Percentiles rank a stretch among this genome's conserved stretches.
phyloP scores from a whole-genome alignment of 2,797 vertebrate genomes.

The Lithobates sylvaticus region DNA sequence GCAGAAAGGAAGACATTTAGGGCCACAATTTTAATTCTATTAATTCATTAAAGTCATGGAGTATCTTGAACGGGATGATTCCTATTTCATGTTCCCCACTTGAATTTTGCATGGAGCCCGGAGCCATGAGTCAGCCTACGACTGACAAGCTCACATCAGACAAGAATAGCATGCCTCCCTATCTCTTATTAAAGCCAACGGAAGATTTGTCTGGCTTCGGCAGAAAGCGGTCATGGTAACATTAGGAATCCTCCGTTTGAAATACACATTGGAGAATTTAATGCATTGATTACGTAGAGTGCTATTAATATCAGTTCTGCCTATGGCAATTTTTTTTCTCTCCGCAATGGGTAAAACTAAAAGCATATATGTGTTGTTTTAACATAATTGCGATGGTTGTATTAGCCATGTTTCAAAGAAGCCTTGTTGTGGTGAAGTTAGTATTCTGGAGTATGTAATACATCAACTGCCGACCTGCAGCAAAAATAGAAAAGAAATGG shows the following conservation, averaged over 20 bases:
- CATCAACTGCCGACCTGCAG: too few relatives aligned
- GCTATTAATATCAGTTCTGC: conserved; percentile 83
- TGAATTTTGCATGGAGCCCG: conserved; percentile 49
- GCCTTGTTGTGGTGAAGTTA: too few relatives aligned
- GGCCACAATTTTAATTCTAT: conserved; percentile 47
- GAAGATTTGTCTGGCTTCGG: conserved; percentile 41
- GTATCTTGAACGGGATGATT: conserved; percentile 32
- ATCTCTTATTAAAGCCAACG: conserved; percentile 50
- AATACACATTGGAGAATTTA: conserved; percentile 77
- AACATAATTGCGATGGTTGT: conserved; percentile 73
- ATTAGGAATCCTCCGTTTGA: conserved; percentile 71
- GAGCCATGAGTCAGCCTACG: conserved; percentile 35
- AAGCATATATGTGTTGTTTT: conserved; percentile 69
- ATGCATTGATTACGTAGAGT: conserved; percentile 81
- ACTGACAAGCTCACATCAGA: conserved; percentile 43
- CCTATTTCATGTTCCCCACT: conserved; percentile 52
- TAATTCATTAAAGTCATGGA: conserved; percentile 54
- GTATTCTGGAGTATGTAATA: too few relatives aligned
- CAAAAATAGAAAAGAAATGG: too few relatives aligned
- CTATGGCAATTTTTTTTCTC: conserved; percentile 70
- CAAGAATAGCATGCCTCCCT: conserved; percentile 44
- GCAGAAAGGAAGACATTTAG: conserved; percentile 50
- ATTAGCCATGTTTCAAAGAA: too few relatives aligned
- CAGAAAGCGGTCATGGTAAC: conserved; percentile 68
- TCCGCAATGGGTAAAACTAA: conserved; percentile 69